Conservation (phyloP, 2,888 invertebrate genomes). For the Lepidocyrtoides sp. region DNA sequence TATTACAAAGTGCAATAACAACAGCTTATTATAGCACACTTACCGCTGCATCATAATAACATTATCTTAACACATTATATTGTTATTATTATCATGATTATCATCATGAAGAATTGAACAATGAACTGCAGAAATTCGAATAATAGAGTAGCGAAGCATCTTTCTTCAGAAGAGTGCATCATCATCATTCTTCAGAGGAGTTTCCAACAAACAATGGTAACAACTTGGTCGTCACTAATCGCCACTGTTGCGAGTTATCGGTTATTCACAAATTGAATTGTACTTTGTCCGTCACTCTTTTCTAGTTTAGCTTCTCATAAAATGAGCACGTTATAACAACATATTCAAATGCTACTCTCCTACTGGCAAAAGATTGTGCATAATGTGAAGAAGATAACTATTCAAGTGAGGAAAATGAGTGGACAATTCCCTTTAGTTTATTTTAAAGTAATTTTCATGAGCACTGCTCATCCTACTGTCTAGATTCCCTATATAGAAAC, state of each 20-base stretch:
- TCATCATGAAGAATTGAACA: slow-evolving; percentile 24
- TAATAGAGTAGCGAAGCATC: slow-evolving; percentile 13
- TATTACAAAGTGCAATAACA: not conserved
- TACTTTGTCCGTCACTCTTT: not conserved
- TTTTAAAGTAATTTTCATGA: not conserved
- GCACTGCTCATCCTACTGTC: not conserved
- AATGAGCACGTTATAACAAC: no score
- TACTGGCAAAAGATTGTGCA: not conserved
- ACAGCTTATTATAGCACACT: slow-evolving; percentile 23
- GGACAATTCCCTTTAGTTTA: not conserved
- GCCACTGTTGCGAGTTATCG: not conserved
- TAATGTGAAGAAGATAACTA: not conserved
- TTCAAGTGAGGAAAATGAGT: not conserved
- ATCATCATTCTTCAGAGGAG: slow-evolving; percentile 13
- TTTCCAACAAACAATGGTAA: not conserved
- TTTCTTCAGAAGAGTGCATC: slow-evolving; percentile 5
- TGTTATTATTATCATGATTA: slow-evolving; percentile 24
- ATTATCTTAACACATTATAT: slow-evolving; percentile 43
- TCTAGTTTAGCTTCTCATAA: not conserved
- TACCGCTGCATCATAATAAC: not conserved
- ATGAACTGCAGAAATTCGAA: slow-evolving; percentile 49
- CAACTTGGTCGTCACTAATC: not conserved
- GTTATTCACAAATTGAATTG: not conserved
- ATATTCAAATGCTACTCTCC: no score
- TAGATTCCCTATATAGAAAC: not conserved